Base-by-base conservation (phyloP, 2,113 vertebrate genomes). In the Petaurus breviceps region DNA sequence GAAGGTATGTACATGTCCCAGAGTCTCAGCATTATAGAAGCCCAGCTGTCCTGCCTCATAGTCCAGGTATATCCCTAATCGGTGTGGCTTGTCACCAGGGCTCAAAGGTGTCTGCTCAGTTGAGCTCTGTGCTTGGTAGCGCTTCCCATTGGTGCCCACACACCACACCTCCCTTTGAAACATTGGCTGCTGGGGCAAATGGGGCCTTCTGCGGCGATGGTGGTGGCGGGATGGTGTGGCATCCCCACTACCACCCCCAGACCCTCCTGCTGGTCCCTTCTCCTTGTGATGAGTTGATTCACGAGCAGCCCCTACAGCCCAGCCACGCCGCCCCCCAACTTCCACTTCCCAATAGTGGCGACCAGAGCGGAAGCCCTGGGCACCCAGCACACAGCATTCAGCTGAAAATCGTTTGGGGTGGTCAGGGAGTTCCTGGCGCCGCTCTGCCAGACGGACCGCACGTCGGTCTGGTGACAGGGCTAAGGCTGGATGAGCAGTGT, bases 311-410 rank as follows among this genome's bases (percentile, higher is more conserved):
- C 99, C 99, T 92, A 99, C 97, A 6, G 98, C 99, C 99, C 99
- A 99, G 0, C 99, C 99, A 0, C 98, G 97, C 24, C 99, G 99
- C 16, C 99, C 99, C 0, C 99, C 99, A 24, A 99, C 99, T 47
- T 99, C 99, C 92, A 99, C 99, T 93, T 99, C 99, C 99, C 99
- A 99, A 97, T 99, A 99, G 97, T 98, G 98, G 31, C 99, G 98
- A 24, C 99, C 99, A 0, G 97, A 50, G 93, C 92, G 96, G 94
- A 99, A 99, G 28, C 98, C 98, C 37, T 99, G 99, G 9, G 99
- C 98, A 14, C 98, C 99, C 97, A 99, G 95, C 8, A 99, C 98
- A 8, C 99, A 99, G 25, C 98, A 98, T 95, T 99, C 99, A 0
- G 99, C 98, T 1, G 99, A 98, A 19, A 99, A 99, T n/a, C 98